A percentile compares a stretch with the other conserved stretches of the same genome.
These are phyloP conservation scores for Drymonia ruficornis DNA, from an alignment of 2,888 invertebrate genomes.

Conservation along the genomic window DNA sequence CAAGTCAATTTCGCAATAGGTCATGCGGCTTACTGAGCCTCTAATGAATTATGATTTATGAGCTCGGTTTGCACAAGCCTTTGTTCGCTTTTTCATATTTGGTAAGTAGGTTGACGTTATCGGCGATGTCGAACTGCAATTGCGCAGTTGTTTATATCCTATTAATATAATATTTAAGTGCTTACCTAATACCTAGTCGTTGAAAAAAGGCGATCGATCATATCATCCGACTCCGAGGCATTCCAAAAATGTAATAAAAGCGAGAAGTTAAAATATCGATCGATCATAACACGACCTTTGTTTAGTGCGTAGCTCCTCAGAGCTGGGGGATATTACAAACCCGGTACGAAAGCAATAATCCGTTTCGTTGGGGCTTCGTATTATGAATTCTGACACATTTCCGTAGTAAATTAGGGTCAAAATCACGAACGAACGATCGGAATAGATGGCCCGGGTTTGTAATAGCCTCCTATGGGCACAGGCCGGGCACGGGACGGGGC, in stretches of 20 bases:
- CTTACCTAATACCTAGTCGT: conserved; percentile 8
- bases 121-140: conserved; percentile 26
- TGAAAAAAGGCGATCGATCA: conserved; percentile 37
- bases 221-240: conserved; percentile 28
- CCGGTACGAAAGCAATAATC: too few relatives aligned
- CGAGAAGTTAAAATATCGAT: conserved; percentile 59
- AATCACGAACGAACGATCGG: too few relatives aligned
- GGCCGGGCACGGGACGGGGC: conserved; percentile 45
- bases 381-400: too few relatives aligned
- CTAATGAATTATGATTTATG: conserved; percentile 73
- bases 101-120: conserved; percentile 47
- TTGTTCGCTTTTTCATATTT: conserved; percentile 57
- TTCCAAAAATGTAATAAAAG: conserved; percentile 45
- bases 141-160: conserved; percentile 16
- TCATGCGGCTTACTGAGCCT: conserved; percentile 53
- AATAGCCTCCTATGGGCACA: too few relatives aligned
- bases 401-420: too few relatives aligned
- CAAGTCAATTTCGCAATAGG: conserved; percentile 58
- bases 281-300: conserved; percentile 63
- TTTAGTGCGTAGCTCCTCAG: conserved; percentile 46
- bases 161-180: conserved; percentile 7
- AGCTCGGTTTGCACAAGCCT: conserved; percentile 45
- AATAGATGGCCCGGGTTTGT: too few relatives aligned
- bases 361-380: too few relatives aligned
- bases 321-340: too few relatives aligned